Evolutionary conservation across 2,113 vertebrate genomes (phyloP).

Genomic region (Ciconia boyciana): DNA sequence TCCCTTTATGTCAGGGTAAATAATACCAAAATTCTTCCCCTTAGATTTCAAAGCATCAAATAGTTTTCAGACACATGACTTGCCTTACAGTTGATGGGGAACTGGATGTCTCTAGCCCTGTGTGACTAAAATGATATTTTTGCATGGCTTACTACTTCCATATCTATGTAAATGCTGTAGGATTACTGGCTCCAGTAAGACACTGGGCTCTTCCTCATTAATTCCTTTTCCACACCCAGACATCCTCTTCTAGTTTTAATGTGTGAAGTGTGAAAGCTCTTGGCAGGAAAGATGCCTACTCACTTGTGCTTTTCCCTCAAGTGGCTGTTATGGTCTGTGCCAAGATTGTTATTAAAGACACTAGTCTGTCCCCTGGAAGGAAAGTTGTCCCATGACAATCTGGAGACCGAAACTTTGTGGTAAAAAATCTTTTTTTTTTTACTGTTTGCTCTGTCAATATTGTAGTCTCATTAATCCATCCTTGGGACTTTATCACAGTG

Average conservation of each 20-base stretch:
- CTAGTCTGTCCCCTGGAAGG: neutral
- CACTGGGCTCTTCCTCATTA: neutral
- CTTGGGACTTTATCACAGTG: neutral
- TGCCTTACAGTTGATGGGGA: neutral
- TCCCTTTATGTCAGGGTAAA: neutral
- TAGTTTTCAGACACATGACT: neutral
- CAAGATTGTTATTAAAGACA: neutral
- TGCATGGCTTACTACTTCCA: neutral
- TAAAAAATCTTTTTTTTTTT: neutral
- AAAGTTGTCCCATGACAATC: conserved; percentile 38
- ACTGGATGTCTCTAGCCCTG: neutral
- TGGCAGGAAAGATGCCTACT: neutral
- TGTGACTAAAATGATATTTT: neutral
- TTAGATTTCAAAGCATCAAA: neutral
- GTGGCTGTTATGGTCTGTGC: neutral
- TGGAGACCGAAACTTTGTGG: conserved; percentile 1
- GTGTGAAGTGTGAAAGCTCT: neutral
- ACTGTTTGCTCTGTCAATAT: neutral
- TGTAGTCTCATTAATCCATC: neutral
- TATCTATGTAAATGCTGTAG: neutral
- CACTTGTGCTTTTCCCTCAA: neutral
- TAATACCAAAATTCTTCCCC: neutral
- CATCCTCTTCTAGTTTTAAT: neutral
- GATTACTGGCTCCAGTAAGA: neutral
- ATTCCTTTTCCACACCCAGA: neutral